These are phyloP conservation scores for Panthera tigris DNA, from an alignment of 2,113 vertebrate species.

Conservation along the genomic window DNA sequence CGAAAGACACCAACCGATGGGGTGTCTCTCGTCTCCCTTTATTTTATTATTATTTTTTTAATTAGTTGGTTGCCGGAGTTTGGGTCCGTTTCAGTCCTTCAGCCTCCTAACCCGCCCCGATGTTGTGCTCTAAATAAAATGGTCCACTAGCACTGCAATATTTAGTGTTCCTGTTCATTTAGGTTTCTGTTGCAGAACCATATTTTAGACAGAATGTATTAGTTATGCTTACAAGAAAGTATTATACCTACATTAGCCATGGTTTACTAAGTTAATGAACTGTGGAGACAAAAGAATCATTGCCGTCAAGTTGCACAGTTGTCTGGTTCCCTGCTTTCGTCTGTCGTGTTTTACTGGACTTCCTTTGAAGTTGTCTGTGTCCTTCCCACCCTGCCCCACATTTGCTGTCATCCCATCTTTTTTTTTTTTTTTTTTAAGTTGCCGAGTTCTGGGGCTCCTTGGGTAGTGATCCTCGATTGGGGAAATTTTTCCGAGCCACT, in stretches of 20 bases:
- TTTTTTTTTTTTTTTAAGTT: background rate
- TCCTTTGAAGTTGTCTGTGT: constrained; percentile 39
- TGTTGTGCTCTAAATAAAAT: constrained; percentile 55
- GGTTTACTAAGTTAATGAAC: constrained; percentile 83
- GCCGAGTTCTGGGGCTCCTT: constrained; percentile 47
- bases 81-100: constrained; percentile 46
- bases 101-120: background rate
- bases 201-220: constrained; percentile 81
- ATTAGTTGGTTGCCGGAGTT: constrained; percentile 56
- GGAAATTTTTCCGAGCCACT: background rate
- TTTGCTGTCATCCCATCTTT: constrained; percentile 55
- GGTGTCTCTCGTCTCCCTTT: background rate
- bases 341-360: background rate
- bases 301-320: constrained; percentile 1
- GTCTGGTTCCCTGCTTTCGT: constrained; percentile 1
- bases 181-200: constrained; percentile 72
- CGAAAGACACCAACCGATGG: background rate
- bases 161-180: constrained; percentile 70
- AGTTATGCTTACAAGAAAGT: constrained; percentile 78
- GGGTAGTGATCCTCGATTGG: constrained; percentile 35
- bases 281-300: constrained; percentile 73
- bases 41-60: constrained; percentile 48
- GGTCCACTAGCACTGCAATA: constrained; percentile 44
- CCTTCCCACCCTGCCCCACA: background rate
- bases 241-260: constrained; percentile 78